Conservation (phyloP, 1,140 invertebrate species). For the Rhagoletis zephyria region DNA sequence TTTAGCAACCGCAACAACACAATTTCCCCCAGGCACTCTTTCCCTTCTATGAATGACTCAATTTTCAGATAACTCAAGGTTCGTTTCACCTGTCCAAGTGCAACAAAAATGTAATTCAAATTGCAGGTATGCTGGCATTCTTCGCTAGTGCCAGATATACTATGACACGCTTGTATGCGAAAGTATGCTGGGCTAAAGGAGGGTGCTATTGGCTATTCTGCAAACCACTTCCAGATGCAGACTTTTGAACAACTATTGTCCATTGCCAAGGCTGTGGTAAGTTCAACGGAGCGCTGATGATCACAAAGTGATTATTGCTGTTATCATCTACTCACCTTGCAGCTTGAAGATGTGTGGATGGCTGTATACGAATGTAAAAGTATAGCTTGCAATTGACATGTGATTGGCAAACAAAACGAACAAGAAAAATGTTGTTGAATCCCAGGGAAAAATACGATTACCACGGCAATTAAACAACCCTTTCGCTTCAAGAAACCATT, state of each 20-base stretch:
- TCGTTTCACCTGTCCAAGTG: not conserved
- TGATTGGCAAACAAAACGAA: slow-evolving; percentile 43
- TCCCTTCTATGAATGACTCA: not conserved
- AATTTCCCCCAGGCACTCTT: not conserved
- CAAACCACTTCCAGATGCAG: not conserved
- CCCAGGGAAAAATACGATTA: too few species aligned
- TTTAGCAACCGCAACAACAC: slow-evolving; percentile 10
- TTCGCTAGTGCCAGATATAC: not conserved
- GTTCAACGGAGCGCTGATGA: not conserved
- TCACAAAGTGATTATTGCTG: not conserved
- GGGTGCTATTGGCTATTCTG: not conserved
- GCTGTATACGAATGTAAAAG: not conserved
- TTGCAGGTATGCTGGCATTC: not conserved
- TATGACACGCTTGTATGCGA: not conserved
- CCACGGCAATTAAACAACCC: too few species aligned
- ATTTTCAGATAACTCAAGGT: not conserved
- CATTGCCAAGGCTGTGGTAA: not conserved
- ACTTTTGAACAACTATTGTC: slow-evolving; percentile 6
- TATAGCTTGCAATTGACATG: slow-evolving; percentile 23
- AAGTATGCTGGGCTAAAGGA: not conserved
- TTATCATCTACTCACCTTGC: not conserved
- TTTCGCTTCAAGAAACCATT: too few species aligned
- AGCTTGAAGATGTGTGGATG: not conserved
- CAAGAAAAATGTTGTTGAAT: not conserved
- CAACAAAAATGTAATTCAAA: slow-evolving; percentile 27